phyloP scores from a whole-genome alignment of 92 coral and sea anemone genomes.

The Meandrina meandrites region DNA sequence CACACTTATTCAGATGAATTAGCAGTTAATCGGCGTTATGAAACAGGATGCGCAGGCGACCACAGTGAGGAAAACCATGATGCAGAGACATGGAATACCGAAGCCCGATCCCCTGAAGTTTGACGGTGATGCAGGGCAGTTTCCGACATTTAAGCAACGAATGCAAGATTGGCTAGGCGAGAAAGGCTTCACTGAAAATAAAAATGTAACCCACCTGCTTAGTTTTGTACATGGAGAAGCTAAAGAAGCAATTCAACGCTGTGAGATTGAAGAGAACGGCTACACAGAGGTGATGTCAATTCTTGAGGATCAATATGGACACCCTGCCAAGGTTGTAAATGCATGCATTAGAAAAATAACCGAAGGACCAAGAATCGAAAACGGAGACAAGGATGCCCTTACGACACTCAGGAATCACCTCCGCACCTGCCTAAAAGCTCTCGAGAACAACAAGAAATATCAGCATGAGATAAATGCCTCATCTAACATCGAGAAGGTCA shows the following conservation, averaged over 20 bases:
- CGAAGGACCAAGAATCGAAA: too few species aligned
- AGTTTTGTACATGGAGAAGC: conserved; percentile 57
- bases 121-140: conserved; percentile 44
- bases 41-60: conserved; percentile 50
- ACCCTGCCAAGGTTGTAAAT: too few species aligned
- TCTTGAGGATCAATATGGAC: conserved; percentile 35
- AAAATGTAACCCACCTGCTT: conserved; percentile 48
- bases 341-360: too few species aligned
- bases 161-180: conserved; percentile 51
- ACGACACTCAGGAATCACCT: too few species aligned
- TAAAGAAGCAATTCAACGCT: conserved; percentile 40
- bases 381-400: too few species aligned
- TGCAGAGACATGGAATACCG: conserved; percentile 57
- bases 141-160: conserved; percentile 45
- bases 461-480: conserved; percentile 43
- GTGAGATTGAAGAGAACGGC: conserved; percentile 35
- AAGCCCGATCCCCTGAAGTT: conserved; percentile 41
- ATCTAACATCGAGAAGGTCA: conserved; percentile 27
- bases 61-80: conserved; percentile 43
- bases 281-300: conserved; percentile 53
- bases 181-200: conserved; percentile 48
- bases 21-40: conserved; percentile 48
- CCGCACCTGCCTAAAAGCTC: too few species aligned
- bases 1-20: conserved; percentile 43
- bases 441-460: conserved; percentile 33